Evolutionary conservation across 2,113 vertebrate species (phyloP).

Genomic region (Myotis davidii): DNA sequence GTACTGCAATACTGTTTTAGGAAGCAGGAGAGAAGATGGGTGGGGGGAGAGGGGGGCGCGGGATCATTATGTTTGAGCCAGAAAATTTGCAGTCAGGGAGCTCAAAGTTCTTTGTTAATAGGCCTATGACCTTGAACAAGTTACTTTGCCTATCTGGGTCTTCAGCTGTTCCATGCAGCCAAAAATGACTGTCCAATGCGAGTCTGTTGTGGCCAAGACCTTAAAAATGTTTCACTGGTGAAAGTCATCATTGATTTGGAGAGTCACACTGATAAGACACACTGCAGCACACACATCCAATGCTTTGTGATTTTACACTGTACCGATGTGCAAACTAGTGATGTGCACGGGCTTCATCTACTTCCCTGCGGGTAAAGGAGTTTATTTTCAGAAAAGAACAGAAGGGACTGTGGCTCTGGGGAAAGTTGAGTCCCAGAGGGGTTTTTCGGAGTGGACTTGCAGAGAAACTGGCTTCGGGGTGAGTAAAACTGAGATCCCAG

Average conservation of each 20-base stretch:
- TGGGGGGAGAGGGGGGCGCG: too few species aligned
- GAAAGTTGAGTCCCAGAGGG: background rate
- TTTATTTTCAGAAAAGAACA: slow-evolving; percentile 16
- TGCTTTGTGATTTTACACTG: background rate
- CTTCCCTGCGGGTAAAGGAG: background rate
- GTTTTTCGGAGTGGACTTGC: background rate
- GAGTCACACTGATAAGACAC: background rate
- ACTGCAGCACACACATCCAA: background rate
- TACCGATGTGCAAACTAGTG: background rate
- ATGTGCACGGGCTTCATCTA: background rate
- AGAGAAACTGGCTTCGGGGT: background rate
- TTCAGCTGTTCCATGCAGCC: background rate
- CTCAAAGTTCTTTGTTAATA: slow-evolving; percentile 46
- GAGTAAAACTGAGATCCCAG: background rate
- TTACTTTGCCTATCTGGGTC: background rate
- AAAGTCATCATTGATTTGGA: background rate
- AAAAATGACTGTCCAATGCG: background rate
- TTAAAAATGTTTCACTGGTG: background rate
- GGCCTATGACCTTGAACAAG: slow-evolving; percentile 53
- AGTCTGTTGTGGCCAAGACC: background rate
- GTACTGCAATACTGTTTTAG: background rate
- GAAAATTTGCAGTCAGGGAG: background rate
- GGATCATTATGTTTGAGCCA: background rate
- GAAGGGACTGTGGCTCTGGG: background rate
- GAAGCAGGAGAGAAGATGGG: background rate